Evolutionary conservation across 2,113 vertebrate species (phyloP), one percentile per base, ranked within the genome.

Genomic region (Nyctibius bracteatus): DNA sequence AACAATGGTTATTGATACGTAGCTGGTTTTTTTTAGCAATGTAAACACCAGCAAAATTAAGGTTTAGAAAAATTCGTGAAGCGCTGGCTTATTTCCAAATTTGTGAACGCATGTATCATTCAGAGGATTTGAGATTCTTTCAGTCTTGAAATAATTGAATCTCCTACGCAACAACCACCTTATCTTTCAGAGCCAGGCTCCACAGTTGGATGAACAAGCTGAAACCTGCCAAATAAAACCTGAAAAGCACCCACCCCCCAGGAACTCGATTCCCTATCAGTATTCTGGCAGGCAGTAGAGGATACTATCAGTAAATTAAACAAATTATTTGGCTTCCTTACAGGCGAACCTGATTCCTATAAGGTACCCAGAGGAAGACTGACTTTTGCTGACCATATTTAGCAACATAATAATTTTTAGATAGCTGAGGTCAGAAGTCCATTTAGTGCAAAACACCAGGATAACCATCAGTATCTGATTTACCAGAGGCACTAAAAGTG

Each of bases 1-100:
- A 58, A 70, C 37, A 18, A 33, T 7, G 1, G 30, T 33, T 47
- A 59, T 30, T 37, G 39, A 44, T 43, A 73, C 0, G 1, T 1
- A 3, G 14, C 28, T 77, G 8, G 5, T 0, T 9, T 35, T 39
- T 80, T 88, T 57, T 14, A 63, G 37, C 25, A 81, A 35, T 12
- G 49, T 22, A 80, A 80, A 74, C 15, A 63, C 55, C 2, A 11
- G 33, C 20, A 78, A 78, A 72, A 72, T n/a, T 22, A 61, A 28
- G 39, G 39, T 13, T 84, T 51, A 44, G 47, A 80, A 74, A 61
- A 62, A 62, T 35, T 55, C 15, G n/a, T 11, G 61, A 39, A 46
- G 37, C 1, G 2, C 22, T 39, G 44, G 37, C 62, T 61, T 78
- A 78, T 83, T 91, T 73, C 47, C 47, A 79, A 73, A n/a, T 44